These are phyloP conservation scores for Sebastes matsubarae DNA, from an alignment of 2,797 vertebrate species.

Conservation along the genomic window DNA sequence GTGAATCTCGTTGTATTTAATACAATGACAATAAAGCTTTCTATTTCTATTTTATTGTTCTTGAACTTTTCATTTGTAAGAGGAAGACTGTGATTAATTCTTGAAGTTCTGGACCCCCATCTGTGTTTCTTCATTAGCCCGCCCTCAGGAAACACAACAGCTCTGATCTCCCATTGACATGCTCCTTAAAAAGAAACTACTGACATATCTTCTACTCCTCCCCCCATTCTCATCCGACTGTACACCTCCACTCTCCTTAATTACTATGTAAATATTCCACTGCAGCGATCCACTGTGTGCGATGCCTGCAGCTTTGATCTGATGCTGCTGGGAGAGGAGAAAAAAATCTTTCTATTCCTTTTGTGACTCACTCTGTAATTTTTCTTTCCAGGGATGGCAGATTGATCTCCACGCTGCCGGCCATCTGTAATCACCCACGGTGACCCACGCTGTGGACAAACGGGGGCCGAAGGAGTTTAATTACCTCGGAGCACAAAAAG, in stretches of 20 bases:
- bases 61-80: no score
- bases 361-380: slow-evolving; percentile 31
- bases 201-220: slow-evolving; percentile 18
- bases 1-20: no score
- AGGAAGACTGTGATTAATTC: background rate
- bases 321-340: background rate
- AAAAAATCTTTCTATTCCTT: slow-evolving; percentile 17
- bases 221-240: slow-evolving; percentile 6
- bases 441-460: slow-evolving; percentile 41
- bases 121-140: background rate
- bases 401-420: slow-evolving; percentile 50
- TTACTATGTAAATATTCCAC: slow-evolving; percentile 53
- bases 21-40: no score
- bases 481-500: slow-evolving; percentile 45
- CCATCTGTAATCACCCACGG: slow-evolving; percentile 44
- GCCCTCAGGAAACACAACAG: background rate
- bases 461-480: slow-evolving; percentile 38
- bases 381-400: slow-evolving; percentile 41
- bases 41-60: no score
- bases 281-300: slow-evolving; percentile 1
- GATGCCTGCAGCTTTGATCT: slow-evolving; percentile 32
- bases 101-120: background rate
- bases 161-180: slow-evolving; percentile 1
- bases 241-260: slow-evolving; percentile 36
- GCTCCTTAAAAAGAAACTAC: background rate